Base-by-base conservation (phyloP, 2,888 invertebrate species). In the Branchellion lobata region DNA sequence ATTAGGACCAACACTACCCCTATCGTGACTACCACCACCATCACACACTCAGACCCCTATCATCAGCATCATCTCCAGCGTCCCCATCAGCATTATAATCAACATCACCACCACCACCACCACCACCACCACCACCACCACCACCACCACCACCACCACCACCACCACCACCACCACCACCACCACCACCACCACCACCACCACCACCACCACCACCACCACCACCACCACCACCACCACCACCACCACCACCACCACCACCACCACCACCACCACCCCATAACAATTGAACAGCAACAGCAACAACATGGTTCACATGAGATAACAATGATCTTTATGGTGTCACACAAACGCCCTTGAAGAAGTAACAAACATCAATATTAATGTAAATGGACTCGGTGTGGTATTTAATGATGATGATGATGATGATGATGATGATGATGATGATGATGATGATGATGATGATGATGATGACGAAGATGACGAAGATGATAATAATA, bases 31-130 rank as follows among this genome's bases (percentile, higher is more conserved):
- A 40, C 14, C 40, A 40, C 14, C 40, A 40, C 5, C 40, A 40
- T 40, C 40, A 5, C 40, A 40, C 14, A 8, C 40, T 40, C 40
- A 40, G 14, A 40, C 40, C 40, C 5, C 14, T 8, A 40, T 40
- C 14, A 40, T 8, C 40, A 5, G 40, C 40, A 40, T 40, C 40
- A 8, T 14, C 5, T 8, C 8, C 40, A 53, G 5, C 75, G 51
- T 24, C 51, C 14, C 27, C 75, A 27, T 2, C 29, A 75, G 40
- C 75, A 53, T 75, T 31, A 51, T 47, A 24, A 51, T 75, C 51
- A 75, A 27, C 75, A 40, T 75, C 75, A 27, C 27, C 75, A 53
- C 47, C 75, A 75, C 1, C 47, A 74, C 47, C 51, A 74, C 47
- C 51, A 75, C 24, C 31, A 31, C 29, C 75, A 53, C 27, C 75